Evolutionary conservation across 1,140 invertebrate genomes (phyloP), one percentile per base, ranked within the genome.

Genomic region (Lineus longissimus): DNA sequence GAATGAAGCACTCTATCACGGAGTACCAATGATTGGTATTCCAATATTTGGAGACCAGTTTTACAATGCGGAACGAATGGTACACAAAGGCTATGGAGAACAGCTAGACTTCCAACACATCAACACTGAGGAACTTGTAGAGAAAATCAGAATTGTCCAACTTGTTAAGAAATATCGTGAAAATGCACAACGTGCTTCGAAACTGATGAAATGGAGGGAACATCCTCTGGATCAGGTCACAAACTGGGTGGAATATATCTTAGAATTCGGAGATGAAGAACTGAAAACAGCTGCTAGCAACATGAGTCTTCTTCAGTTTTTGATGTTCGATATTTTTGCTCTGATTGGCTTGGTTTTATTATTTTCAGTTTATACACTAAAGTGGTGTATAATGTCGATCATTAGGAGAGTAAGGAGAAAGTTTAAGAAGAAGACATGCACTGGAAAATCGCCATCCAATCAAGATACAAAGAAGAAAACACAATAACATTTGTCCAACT

Each of bases 21-120:
- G 70, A 2, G 65, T 73, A 15, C 74, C 74, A 0, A 66, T 74
- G 55, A 27, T 76, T 11, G 67, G 64, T 9, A 64, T 76, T 27
- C 74, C 74, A 17, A 59, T 76, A 2, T 76, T 76, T 41, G 72
- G 62, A 13, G 74, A 76, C 43, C 74, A 76, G 57, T 72, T 66
- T 31, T 75, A 77, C 23, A 79, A 79, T 66, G 69, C 74, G 11
- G 68, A 73, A 54, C 41, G 77, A 40, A 74, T 77, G 9, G 54
- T 67, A 59, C 47, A 23, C 76, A 73, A 62, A 76, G 78, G 17
- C 60, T 33, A 25, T 57, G 65, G 2, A n/a, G 27, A 27, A 4
- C 6, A 22, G 6, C 59, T 67, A 57, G 60, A 67, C 23, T 29
- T 64, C 25, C 11, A 15, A 13, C 25, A 55, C 23, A 58, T 64